Base-by-base conservation (phyloP, 2,113 vertebrate species). In the Engystomops pustulosus region DNA sequence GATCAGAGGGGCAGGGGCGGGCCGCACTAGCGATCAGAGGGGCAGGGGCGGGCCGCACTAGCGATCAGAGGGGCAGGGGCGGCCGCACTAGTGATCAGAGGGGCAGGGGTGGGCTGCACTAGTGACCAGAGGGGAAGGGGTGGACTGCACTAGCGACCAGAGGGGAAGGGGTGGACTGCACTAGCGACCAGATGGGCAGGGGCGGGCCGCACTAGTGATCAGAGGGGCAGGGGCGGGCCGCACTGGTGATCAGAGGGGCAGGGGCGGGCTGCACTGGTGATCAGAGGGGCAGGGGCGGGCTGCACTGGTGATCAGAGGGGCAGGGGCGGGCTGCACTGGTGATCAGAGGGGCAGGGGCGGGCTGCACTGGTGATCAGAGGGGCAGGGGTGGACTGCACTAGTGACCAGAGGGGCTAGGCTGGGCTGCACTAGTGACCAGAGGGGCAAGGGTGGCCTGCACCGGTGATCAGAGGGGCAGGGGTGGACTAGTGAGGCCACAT, bases 181-280 rank as follows among this genome's bases (percentile, higher is more conserved):
- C 49, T 25, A 55, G 30, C 20, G n/a, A 17, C 65, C 25, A 72
- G 88, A 79, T 6, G 79, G 87, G n/a, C n/a, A n/a, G 49, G 14
- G 5, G 60, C 2, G 44, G 44, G 44, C 9, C 1, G 14, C 58
- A 27, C 58, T 60, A 32, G 38, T 23, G 36, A 70, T 23, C 11
- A 6, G n/a, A 14, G 20, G 72, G 69, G n/a, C n/a, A n/a, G 44
- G 25, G 34, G 30, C 18, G 0, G 53, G 89, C 45, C 0, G 71
- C 81, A 60, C 69, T 62, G 53, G 30, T 86, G 86, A 79, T 17
- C 6, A 20, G 49, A 3, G n/a, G n/a, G n/a, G n/a, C 12, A 14
- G 60, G 5, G 4, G 27, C 4, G 4, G 72, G 27, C 4, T 3
- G 3, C 11, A 32, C 60, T 65, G 32, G 11, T 65, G 47, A 34